Conservation (phyloP, 2,113 vertebrate species). For the Xerus inauris region DNA sequence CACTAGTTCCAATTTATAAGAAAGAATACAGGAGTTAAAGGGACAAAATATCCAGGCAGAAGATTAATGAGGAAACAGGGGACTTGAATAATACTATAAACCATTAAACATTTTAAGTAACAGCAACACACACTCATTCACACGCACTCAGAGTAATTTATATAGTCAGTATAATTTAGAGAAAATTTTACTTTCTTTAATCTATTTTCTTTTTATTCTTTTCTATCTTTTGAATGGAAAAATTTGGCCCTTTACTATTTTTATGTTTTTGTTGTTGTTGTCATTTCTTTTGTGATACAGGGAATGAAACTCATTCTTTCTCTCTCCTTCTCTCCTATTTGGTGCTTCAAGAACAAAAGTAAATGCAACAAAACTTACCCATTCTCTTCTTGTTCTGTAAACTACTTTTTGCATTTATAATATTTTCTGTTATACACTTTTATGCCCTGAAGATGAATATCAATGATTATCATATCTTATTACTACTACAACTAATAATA, state of each 20-base stretch:
- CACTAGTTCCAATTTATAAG: neutral
- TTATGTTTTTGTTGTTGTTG: too few relatives aligned
- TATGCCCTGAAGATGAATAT: neutral
- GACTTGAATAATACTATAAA: neutral
- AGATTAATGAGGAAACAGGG: neutral
- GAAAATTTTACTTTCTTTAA: neutral
- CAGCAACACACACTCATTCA: neutral
- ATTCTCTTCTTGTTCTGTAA: neutral
- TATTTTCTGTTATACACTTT: conserved; percentile 39
- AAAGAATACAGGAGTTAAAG: neutral
- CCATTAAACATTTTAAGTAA: neutral
- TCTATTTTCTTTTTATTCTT: neutral
- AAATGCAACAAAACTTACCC: neutral
- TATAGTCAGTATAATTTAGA: neutral
- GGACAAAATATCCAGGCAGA: neutral
- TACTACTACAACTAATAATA: neutral
- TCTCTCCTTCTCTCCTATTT: neutral
- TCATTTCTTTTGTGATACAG: neutral
- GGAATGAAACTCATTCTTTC: neutral
- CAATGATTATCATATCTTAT: neutral
- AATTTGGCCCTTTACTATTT: neutral
- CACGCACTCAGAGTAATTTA: neutral
- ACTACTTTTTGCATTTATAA: neutral
- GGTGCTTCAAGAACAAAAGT: neutral
- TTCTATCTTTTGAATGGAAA: neutral